Percentiles rank a stretch among this genome's conserved stretches.
Evolutionary conservation across 2,888 invertebrate species (phyloP).

Genomic region (Cataglyphis albicans): DNA sequence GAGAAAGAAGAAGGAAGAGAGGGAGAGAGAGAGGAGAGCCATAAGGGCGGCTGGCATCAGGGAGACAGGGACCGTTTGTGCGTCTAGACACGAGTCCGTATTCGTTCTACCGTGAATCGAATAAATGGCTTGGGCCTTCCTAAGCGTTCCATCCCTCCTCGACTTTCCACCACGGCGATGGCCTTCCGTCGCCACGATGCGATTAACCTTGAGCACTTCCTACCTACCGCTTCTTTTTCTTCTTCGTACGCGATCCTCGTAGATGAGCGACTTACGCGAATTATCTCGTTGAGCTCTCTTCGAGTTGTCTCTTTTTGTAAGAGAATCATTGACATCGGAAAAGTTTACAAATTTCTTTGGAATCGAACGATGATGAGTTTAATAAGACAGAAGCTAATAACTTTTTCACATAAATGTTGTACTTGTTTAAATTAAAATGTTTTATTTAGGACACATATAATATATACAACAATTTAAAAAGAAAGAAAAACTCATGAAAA

Average conservation of each 20-base stretch:
- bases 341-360: conserved; percentile 41
- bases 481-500: neutral
- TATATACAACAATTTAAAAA: neutral
- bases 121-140: conserved; percentile 71
- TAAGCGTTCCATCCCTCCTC: conserved; percentile 62
- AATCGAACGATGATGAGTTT: neutral
- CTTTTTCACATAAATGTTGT: neutral
- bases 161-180: conserved; percentile 70
- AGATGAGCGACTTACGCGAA: conserved; percentile 61
- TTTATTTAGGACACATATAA: neutral
- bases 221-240: conserved; percentile 45
- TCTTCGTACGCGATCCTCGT: conserved; percentile 45
- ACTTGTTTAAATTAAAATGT: neutral
- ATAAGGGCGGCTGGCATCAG: conserved; percentile 38
- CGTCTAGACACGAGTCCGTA: conserved; percentile 75
- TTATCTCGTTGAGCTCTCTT: conserved; percentile 53
- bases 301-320: conserved; percentile 56
- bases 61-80: conserved; percentile 68
- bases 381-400: neutral
- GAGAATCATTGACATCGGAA: conserved; percentile 57
- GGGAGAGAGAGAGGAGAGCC: neutral
- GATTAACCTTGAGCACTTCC: conserved; percentile 78
- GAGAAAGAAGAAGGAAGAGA: conserved; percentile 21
- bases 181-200: conserved; percentile 72
- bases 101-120: conserved; percentile 76